Base-by-base conservation (phyloP, 2,888 invertebrate species). In the Stegophylla sp. region DNA sequence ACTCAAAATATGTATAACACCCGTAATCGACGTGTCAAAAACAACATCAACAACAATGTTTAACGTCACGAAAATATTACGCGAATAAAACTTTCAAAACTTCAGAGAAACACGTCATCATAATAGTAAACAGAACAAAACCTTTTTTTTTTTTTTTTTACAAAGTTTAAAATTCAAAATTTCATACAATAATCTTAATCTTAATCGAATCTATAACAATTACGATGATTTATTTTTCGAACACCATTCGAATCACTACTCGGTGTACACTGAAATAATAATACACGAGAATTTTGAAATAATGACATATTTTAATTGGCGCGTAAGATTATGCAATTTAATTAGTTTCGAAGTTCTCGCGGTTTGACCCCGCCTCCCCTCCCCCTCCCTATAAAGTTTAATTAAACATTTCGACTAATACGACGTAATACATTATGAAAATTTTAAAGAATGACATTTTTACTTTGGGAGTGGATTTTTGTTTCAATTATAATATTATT, bases 401-500 rank as follows among this genome's bases (percentile, higher is more conserved):
- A 72, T 56, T 43, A 2, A 56, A 41, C 17, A 17, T 23, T 26
- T 7, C n/a, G n/a, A 1, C 43, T 17, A 26, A 41, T 41, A 56
- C 15, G 17, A 26, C 10, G 2, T 56, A 69, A 51, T 51, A 20
- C 43, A 59, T 72, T 43, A 43, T 43, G 1, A 59, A 72, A 43
- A 72, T 43, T n/a, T n/a, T 12, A 59, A 56, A 59, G 3, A 59
- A 28, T 34, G 26, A 48, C 3, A 1, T 26, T 72, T 72, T 56
- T 56, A 43, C 23, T 26, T 12, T 34, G 2, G 20, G 34, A 56
- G 1, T 0, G 12, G 43, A 59, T n/a, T 72, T 71, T 53, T 28
- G 17, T 72, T 72, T 56, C 15, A 56, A 56, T 56, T 56, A 72
- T 73, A 59, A 73, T 56, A 72, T 73, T 43, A 73, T n/a, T 26